Conservation (phyloP, 2,797 vertebrate genomes). For the Periparus ater region DNA sequence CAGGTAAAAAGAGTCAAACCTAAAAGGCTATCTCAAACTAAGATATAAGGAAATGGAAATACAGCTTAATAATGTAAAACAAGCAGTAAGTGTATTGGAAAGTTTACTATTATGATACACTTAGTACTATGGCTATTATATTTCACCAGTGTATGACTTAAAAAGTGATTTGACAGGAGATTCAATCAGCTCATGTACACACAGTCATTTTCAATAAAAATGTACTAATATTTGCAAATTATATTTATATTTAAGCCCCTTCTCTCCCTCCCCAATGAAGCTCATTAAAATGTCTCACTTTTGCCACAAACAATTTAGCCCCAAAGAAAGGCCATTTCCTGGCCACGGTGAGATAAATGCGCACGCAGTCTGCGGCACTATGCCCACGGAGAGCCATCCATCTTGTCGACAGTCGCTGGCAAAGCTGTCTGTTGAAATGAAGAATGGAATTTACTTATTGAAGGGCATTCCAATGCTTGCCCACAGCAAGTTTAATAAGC, state of each 20-base stretch:
- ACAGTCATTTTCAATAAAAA: neutral
- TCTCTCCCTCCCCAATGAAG: neutral
- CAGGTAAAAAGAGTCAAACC: neutral
- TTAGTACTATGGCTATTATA: neutral
- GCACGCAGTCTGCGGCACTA: slow-evolving; percentile 86
- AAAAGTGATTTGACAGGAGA: neutral
- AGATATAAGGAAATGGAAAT: neutral
- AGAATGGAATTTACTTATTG: neutral
- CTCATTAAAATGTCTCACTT: slow-evolving; percentile 76
- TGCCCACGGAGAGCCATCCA: slow-evolving; percentile 94
- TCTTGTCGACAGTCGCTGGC: slow-evolving; percentile 87
- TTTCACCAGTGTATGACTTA: neutral
- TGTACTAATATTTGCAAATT: neutral
- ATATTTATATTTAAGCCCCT: neutral
- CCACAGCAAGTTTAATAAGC: neutral
- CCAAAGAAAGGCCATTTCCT: slow-evolving; percentile 97
- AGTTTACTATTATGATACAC: neutral
- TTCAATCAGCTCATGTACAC: neutral
- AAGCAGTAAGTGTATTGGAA: neutral
- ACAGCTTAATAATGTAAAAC: neutral
- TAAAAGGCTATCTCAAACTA: neutral
- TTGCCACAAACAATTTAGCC: slow-evolving; percentile 90
- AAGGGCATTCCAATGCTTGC: slow-evolving; percentile 28
- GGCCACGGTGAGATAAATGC: slow-evolving; percentile 94
- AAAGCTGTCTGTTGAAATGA: slow-evolving; percentile 82